A percentile compares a stretch with the other conserved stretches of the same genome.
Evolutionary conservation across 2,797 vertebrate genomes (phyloP).

Genomic region (Liparis tanakae): DNA sequence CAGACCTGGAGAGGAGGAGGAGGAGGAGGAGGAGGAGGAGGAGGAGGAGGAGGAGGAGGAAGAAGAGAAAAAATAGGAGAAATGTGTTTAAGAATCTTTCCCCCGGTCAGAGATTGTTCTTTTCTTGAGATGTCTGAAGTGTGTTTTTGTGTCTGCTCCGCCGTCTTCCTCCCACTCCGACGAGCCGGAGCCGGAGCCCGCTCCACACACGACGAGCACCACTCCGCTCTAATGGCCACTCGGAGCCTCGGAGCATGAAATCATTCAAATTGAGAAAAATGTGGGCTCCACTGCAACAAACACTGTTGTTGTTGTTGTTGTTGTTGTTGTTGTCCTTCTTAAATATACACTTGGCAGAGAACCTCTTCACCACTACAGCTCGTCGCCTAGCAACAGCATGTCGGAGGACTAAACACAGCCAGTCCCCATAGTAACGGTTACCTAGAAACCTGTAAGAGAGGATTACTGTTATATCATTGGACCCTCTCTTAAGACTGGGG

Average conservation of each 20-base stretch:
- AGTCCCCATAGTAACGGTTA: constrained; percentile 72
- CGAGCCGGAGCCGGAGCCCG: constrained; percentile 43
- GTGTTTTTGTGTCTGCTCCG: constrained; percentile 39
- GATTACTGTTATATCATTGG: constrained; percentile 63
- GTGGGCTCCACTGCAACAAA: constrained; percentile 1
- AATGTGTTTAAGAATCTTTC: constrained; percentile 1
- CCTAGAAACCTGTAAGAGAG: constrained; percentile 64
- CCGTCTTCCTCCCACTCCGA: constrained; percentile 54
- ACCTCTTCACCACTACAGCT: constrained; percentile 27
- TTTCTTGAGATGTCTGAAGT: constrained; percentile 43
- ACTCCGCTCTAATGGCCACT: constrained; percentile 43
- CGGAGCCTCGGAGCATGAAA: constrained; percentile 26
- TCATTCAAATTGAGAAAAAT: constrained; percentile 22
- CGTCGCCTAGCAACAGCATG: constrained; percentile 70
- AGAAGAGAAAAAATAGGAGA: neutral
- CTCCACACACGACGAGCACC: constrained; percentile 37
- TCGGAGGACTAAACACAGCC: constrained; percentile 63
- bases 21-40: constrained; percentile 1
- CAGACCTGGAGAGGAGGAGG: constrained; percentile 79
- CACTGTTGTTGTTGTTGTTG: neutral
- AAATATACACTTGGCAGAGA: constrained; percentile 4
- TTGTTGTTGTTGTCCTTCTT: neutral
- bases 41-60: constrained; percentile 15
- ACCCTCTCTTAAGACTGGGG: constrained; percentile 49
- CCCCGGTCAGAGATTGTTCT: constrained; percentile 9